A percentile compares a stretch with the other conserved stretches of the same genome.
Evolutionary conservation across 1,140 invertebrate species (phyloP).

Genomic region (Dysdera silvatica): DNA sequence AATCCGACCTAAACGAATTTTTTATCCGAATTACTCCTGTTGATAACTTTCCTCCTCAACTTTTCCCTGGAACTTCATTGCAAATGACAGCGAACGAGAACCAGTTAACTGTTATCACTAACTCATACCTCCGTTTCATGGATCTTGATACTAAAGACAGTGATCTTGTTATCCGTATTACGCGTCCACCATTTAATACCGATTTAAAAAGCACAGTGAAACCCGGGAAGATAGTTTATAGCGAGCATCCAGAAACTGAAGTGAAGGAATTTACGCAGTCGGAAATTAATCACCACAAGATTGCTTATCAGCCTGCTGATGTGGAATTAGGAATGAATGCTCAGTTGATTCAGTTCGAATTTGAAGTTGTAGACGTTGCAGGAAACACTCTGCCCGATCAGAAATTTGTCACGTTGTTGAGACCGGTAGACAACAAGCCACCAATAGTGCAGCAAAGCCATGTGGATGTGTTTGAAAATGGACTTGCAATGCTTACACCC

Average conservation of each 20-base stretch:
- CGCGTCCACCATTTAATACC: slow-evolving; percentile 39
- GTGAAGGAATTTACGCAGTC: slow-evolving; percentile 42
- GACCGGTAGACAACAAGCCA: slow-evolving; percentile 44
- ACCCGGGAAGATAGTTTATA: slow-evolving; percentile 41
- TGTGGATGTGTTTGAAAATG: slow-evolving; percentile 40
- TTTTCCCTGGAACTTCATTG: slow-evolving; percentile 38
- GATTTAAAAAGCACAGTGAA: slow-evolving; percentile 38
- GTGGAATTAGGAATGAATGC: slow-evolving; percentile 42
- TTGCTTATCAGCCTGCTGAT: slow-evolving; percentile 44
- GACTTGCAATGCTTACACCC: slow-evolving; percentile 36
- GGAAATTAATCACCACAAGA: slow-evolving; percentile 44
- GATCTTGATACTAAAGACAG: slow-evolving; percentile 42
- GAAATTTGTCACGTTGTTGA: slow-evolving; percentile 40
- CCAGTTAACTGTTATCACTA: slow-evolving; percentile 40
- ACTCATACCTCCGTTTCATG: slow-evolving; percentile 39
- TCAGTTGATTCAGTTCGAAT: slow-evolving; percentile 42
- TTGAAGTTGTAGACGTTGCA: slow-evolving; percentile 41
- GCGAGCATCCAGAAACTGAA: slow-evolving; percentile 37
- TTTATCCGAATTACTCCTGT: slow-evolving; percentile 43
- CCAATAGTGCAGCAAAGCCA: slow-evolving; percentile 41
- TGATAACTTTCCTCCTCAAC: slow-evolving; percentile 43
- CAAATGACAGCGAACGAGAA: slow-evolving; percentile 43
- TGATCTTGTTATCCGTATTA: slow-evolving; percentile 39
- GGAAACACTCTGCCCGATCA: slow-evolving; percentile 42
- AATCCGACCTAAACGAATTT: slow-evolving; percentile 39